These are phyloP conservation scores for Hemiprocne comata DNA, from an alignment of 2,113 vertebrate genomes.

Conservation along the genomic window DNA sequence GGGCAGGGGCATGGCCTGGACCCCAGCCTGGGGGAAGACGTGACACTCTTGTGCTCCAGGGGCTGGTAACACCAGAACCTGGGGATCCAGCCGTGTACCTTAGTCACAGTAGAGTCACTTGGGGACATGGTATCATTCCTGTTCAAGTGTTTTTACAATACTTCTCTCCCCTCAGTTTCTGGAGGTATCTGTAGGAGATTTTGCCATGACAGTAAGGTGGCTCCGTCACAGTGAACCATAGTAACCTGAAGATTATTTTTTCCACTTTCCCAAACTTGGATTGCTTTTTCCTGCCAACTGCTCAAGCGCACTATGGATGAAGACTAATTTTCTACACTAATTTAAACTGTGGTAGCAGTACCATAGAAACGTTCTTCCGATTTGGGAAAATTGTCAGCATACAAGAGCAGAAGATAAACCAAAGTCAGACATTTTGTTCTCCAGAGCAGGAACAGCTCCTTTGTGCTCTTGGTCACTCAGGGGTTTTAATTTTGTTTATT, in stretches of 20 bases:
- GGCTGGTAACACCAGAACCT: neutral
- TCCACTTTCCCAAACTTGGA: neutral
- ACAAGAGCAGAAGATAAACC: neutral
- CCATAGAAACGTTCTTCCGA: neutral
- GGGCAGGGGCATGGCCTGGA: neutral
- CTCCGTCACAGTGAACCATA: neutral
- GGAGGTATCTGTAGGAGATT: neutral
- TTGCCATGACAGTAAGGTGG: neutral
- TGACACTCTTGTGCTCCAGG: neutral
- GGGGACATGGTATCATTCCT: neutral
- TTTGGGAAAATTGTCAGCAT: neutral
- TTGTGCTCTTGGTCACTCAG: neutral
- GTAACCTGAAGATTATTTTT: neutral
- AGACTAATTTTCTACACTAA: neutral
- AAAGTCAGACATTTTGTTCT: neutral
- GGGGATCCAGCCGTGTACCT: neutral
- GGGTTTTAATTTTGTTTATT: conserved; percentile 29
- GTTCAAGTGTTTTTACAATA: neutral
- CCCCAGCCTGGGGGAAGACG: neutral
- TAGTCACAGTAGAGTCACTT: neutral
- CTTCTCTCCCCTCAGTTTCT: neutral
- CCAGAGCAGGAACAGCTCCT: neutral
- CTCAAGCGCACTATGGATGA: neutral
- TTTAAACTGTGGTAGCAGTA: neutral
- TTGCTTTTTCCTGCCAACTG: neutral